These are phyloP conservation scores for Prinia subflava DNA, from an alignment of 2,113 vertebrate species.

Conservation along the genomic window DNA sequence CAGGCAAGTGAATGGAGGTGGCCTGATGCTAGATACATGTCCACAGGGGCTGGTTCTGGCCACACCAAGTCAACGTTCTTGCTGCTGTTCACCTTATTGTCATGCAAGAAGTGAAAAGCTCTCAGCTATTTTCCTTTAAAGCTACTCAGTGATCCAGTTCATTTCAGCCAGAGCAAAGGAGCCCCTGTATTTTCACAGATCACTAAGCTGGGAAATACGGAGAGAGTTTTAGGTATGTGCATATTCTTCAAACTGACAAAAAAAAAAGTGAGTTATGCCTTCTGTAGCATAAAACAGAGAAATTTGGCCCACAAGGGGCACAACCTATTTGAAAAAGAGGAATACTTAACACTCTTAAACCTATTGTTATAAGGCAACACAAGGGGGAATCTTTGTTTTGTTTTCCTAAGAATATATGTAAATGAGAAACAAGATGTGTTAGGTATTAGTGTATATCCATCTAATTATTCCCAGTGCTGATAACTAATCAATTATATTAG, in stretches of 20 bases:
- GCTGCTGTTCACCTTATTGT: neutral
- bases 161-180: neutral
- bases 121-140: neutral
- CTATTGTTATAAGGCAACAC: neutral
- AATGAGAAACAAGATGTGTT: neutral
- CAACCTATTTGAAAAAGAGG: neutral
- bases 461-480: conserved; percentile 21
- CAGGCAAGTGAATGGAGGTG: neutral
- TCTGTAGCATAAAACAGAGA: neutral
- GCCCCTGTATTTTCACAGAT: neutral
- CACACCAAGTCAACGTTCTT: neutral
- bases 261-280: neutral
- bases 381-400: neutral
- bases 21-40: neutral
- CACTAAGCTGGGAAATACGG: neutral
- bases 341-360: neutral
- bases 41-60: neutral
- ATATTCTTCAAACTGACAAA: neutral
- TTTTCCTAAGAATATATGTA: neutral
- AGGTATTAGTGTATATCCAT: neutral
- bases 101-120: neutral
- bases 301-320: neutral
- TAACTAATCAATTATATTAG: conserved; percentile 16
- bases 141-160: neutral
- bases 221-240: neutral